Evolutionary conservation across 2,888 invertebrate genomes (phyloP), one percentile per base, ranked within the genome.

Genomic region (Drosophila demipolita): DNA sequence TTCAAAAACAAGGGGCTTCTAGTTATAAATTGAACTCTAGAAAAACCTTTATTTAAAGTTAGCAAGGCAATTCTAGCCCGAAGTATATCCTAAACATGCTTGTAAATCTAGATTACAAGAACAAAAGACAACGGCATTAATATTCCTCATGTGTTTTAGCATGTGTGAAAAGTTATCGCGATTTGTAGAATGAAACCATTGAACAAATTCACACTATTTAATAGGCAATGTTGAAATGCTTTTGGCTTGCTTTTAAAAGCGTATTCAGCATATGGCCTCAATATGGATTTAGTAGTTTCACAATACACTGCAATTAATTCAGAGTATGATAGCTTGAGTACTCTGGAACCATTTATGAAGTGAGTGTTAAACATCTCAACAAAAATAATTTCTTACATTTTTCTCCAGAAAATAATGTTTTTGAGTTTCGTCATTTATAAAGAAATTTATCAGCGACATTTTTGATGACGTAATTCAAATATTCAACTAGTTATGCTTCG

Each of bases 211-310:
- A 32, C 3, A n/a, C 38, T 12, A 29, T 29, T 57, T 57, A 57
- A 40, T 57, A 29, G 38, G 8, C 57, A 57, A 17, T 69, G 60
- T 49, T 59, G 64, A 63, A 61, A 57, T 58, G 32, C 5, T 8
- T 33, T 17, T 17, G 15, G 26, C 23, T 35, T 35, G 42, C 66
- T 66, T 63, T 81, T 74, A 57, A 52, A 26, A 53, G 11, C n/a
- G 38, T 50, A 60, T 12, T 36, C 40, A 66, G 53, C 64, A 67
- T 33, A 40, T 67, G 67, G n/a, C 2, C 64, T 40, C 48, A 63
- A 67, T 40, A 35, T 64, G 64, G 40, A 8, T 7, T 55, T 35
- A 40, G 35, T 29, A 45, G 38, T 48, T 63, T 48, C 55, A 38
- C 54, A 63, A 55, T 53, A 26, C n/a, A 38, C n/a, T 9, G 17